These are phyloP conservation scores for Poecilobothrus nobilitatus DNA, from an alignment of 2,888 invertebrate genomes.

Conservation along the genomic window DNA sequence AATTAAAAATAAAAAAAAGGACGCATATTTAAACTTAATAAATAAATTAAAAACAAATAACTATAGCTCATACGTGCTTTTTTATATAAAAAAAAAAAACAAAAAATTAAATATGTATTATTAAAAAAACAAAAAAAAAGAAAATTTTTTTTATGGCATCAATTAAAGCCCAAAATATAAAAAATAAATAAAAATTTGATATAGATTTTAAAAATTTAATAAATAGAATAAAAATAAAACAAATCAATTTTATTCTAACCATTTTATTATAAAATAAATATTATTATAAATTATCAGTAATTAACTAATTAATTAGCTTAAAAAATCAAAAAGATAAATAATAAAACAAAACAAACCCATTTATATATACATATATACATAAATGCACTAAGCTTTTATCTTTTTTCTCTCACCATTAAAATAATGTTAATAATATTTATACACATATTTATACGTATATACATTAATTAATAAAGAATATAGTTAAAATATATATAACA, in stretches of 20 bases:
- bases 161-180: too few species aligned
- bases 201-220: background rate
- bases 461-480: too few species aligned
- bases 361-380: background rate
- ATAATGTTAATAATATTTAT: too few species aligned
- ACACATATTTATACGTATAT: too few species aligned
- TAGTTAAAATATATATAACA: too few species aligned
- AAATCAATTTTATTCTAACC: background rate
- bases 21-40: background rate
- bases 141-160: too few species aligned
- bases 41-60: background rate
- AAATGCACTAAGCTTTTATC: conserved; percentile 4
- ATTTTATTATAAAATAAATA: too few species aligned
- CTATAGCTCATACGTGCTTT: background rate
- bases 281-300: background rate
- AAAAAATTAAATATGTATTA: too few species aligned
- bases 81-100: background rate
- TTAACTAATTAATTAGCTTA: background rate
- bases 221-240: background rate
- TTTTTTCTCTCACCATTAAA: background rate
- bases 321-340: background rate
- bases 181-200: too few species aligned
- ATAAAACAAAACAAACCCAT: too few species aligned
- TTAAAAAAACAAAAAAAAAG: too few species aligned
- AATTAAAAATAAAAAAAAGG: background rate